These are phyloP conservation scores for Malacoraja senta DNA, from an alignment of 2,797 vertebrate genomes.

Conservation along the genomic window DNA sequence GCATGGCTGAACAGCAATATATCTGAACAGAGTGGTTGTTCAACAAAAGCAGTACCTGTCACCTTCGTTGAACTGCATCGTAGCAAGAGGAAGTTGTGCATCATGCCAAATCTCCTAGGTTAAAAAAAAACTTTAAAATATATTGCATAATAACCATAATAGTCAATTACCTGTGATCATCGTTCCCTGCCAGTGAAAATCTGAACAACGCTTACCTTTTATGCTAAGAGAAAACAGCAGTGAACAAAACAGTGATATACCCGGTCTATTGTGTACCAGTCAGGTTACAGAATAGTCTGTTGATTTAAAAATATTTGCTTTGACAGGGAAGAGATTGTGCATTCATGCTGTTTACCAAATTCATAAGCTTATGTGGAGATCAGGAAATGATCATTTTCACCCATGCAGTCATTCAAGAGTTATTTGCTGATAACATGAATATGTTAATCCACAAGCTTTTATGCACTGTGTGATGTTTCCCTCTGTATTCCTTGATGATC, in stretches of 20 bases:
- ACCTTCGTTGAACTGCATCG: background rate
- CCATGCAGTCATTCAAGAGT: background rate
- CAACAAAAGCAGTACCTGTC: background rate
- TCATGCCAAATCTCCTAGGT: background rate
- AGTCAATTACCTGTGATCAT: conserved; percentile 2
- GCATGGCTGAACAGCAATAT: background rate
- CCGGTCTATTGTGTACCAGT: background rate
- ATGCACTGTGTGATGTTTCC: background rate
- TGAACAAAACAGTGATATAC: background rate
- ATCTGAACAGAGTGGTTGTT: background rate
- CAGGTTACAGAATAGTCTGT: background rate
- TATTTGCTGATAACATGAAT: background rate
- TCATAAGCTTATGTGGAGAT: conserved; percentile 1
- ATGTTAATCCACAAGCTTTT: background rate
- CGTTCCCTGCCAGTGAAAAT: background rate
- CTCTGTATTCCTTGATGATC: background rate
- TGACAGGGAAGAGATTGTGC: background rate
- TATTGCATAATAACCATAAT: background rate
- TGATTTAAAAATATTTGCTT: background rate
- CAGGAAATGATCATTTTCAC: background rate
- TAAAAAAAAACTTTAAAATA: background rate
- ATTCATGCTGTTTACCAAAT: background rate
- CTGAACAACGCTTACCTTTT: background rate
- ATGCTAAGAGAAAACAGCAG: background rate
- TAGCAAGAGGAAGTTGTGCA: background rate